These are phyloP conservation scores for Oopsacas minuta DNA, from an alignment of 37 sponge, comb jelly and placozoan species.

Conservation along the genomic window DNA sequence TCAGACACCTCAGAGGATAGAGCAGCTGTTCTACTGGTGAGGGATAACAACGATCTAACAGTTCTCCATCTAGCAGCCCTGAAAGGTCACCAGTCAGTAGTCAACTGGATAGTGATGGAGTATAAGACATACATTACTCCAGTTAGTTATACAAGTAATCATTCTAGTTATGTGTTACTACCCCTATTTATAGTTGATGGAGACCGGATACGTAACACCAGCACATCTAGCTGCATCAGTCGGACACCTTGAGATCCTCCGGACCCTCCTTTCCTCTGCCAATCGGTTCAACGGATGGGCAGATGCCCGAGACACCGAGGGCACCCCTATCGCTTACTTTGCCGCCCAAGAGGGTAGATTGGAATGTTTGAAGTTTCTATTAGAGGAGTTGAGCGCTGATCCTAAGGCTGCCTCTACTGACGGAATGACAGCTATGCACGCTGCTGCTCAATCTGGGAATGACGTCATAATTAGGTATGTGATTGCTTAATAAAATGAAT, in stretches of 20 bases:
- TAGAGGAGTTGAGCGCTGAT: not conserved
- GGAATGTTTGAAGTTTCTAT: not conserved
- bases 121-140: not conserved
- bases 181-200: not conserved
- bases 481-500: not conserved
- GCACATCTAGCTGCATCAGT: slow-evolving; percentile 2
- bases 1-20: not conserved
- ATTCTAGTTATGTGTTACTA: too few species aligned
- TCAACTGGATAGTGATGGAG: slow-evolving; percentile 13
- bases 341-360: slow-evolving; percentile 3
- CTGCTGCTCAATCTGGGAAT: not conserved
- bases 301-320: not conserved
- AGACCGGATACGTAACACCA: not conserved
- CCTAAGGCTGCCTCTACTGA: not conserved
- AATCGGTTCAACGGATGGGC: slow-evolving; percentile 4
- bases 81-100: not conserved
- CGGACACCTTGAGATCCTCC: not conserved
- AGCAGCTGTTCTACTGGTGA: not conserved
- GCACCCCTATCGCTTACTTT: slow-evolving; percentile 6
- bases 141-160: not conserved
- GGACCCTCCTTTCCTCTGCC: not conserved
- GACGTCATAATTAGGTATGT: not conserved
- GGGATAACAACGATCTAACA: not conserved
- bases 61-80: not conserved
- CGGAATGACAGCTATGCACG: not conserved